Conservation (phyloP, 1,140 invertebrate genomes). For the Grapholita molesta region DNA sequence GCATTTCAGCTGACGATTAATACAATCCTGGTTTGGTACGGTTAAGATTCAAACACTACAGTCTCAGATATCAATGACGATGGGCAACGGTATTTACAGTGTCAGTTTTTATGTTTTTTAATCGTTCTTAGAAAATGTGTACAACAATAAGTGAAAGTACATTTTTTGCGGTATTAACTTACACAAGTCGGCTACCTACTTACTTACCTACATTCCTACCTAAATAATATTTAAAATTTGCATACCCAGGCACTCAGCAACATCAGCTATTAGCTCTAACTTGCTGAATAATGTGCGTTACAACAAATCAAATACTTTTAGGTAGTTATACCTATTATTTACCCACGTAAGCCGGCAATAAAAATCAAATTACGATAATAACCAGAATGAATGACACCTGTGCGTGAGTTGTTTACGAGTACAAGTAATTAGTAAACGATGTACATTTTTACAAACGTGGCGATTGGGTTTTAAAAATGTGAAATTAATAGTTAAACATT, state of each 20-base stretch:
- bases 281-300: not conserved
- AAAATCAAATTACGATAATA: conserved; percentile 10
- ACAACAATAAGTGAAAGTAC: conserved; percentile 11
- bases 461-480: not conserved
- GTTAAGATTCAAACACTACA: not conserved
- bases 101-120: conserved; percentile 3
- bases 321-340: not conserved
- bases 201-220: not conserved
- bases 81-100: not conserved
- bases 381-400: not conserved
- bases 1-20: not conserved
- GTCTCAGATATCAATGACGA: not conserved
- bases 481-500: too few species aligned
- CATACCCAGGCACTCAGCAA: too few species aligned
- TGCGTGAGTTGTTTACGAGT: not conserved
- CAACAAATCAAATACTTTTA: not conserved
- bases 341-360: not conserved
- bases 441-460: not conserved
- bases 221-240: not conserved
- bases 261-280: too few species aligned
- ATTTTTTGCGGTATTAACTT: conserved; percentile 6
- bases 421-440: not conserved
- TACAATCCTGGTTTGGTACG: not conserved
- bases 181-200: not conserved
- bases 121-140: conserved; percentile 3